Evolutionary conservation across 2,888 invertebrate genomes (phyloP).

Genomic region (Tenthredo scrophulariae): DNA sequence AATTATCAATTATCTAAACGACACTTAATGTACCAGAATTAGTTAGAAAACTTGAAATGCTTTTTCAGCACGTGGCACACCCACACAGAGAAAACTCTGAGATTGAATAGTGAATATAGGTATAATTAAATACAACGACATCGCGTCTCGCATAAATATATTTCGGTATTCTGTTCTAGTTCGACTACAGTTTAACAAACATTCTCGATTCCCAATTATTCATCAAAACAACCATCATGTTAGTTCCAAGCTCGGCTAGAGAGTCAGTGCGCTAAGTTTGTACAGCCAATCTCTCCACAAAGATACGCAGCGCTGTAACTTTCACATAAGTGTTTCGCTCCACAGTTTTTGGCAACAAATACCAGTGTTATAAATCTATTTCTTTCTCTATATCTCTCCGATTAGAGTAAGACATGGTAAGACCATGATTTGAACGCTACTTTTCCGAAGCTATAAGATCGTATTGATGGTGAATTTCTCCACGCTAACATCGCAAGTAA

Average conservation of each 20-base stretch:
- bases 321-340: background rate
- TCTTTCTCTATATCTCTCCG: background rate
- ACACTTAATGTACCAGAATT: background rate
- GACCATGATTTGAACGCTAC: background rate
- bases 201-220: background rate
- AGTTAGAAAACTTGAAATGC: background rate
- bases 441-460: background rate
- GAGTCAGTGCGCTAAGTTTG: background rate
- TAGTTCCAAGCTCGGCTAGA: background rate
- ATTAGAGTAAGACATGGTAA: background rate
- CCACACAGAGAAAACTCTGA: background rate
- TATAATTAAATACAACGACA: conserved; percentile 5
- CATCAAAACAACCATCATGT: background rate
- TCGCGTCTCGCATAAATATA: background rate
- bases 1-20: conserved; percentile 22
- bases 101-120: background rate
- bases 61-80: background rate
- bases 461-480: background rate
- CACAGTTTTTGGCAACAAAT: background rate
- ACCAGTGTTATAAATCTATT: background rate
- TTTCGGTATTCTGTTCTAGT: background rate
- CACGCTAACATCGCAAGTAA: background rate
- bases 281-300: background rate
- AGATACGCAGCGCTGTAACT: background rate
- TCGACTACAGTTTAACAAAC: background rate